Percentiles rank a stretch among this genome's conserved stretches.
Evolutionary conservation across 2,797 vertebrate genomes (phyloP).

Genomic region (Erithacus rubecula): DNA sequence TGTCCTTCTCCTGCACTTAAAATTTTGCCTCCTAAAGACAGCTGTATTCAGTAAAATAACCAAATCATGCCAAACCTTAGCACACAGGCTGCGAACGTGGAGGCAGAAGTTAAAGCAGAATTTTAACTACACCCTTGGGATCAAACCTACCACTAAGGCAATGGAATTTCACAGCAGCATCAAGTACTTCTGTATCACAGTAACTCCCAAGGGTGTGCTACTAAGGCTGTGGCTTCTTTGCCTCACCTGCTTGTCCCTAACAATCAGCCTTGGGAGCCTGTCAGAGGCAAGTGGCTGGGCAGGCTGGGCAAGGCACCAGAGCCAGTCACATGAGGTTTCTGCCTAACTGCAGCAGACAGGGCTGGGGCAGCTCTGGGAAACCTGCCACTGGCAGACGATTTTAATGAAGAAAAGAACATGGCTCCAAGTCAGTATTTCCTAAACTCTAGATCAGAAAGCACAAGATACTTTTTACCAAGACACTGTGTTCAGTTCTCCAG

Average conservation of each 20-base stretch:
- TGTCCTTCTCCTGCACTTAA: slow-evolving; percentile 4
- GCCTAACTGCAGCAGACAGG: background rate
- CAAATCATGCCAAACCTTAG: background rate
- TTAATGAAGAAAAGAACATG: slow-evolving; percentile 9
- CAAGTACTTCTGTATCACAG: background rate
- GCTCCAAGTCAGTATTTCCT: background rate
- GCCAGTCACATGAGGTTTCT: slow-evolving; percentile 22
- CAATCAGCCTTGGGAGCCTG: background rate
- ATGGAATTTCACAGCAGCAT: background rate
- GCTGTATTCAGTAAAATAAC: background rate
- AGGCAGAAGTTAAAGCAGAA: background rate
- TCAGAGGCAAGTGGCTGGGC: slow-evolving; percentile 11
- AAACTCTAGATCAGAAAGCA: slow-evolving; percentile 8
- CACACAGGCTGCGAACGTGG: background rate
- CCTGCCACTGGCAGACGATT: background rate
- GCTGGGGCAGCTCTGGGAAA: slow-evolving; percentile 30
- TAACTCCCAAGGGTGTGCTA: background rate
- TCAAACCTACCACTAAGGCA: background rate
- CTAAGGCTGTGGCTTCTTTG: background rate
- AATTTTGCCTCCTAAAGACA: slow-evolving; percentile 8
- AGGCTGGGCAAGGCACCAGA: slow-evolving; percentile 43
- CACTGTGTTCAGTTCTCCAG: background rate
- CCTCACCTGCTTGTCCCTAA: background rate
- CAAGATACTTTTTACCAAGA: background rate
- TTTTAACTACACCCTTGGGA: background rate